These are phyloP conservation scores for Cosmia pyralina DNA, from an alignment of 2,888 invertebrate genomes.

Conservation along the genomic window DNA sequence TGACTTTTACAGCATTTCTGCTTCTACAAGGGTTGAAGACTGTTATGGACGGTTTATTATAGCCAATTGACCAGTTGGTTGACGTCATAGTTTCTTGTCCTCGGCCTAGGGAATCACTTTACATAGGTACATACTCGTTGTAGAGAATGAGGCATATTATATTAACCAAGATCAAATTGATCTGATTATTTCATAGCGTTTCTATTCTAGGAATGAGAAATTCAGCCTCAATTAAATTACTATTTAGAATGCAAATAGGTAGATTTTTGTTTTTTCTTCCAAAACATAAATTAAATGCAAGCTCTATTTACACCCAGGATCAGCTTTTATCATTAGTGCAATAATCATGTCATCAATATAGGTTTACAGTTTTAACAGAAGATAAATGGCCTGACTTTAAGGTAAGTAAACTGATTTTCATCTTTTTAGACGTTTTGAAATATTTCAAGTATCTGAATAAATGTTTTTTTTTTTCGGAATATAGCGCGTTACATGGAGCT, in stretches of 20 bases:
- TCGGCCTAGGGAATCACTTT: slow-evolving; percentile 55
- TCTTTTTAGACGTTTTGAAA: background rate
- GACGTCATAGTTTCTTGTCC: slow-evolving; percentile 57
- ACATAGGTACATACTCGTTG: slow-evolving; percentile 44
- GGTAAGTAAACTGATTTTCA: background rate
- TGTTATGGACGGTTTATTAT: slow-evolving; percentile 23
- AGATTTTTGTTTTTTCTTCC: background rate
- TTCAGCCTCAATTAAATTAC: background rate
- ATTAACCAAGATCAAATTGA: slow-evolving; percentile 53
- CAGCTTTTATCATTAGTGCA: background rate
- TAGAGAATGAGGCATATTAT: slow-evolving; percentile 31
- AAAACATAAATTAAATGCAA: background rate
- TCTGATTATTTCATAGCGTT: slow-evolving; percentile 30
- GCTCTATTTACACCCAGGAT: background rate
- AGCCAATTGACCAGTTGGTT: slow-evolving; percentile 47
- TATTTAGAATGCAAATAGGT: background rate
- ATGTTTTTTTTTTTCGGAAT: background rate
- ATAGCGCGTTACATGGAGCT: background rate
- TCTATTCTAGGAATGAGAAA: background rate
- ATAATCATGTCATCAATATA: slow-evolving; percentile 8
- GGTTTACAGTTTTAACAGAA: background rate
- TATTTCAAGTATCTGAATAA: background rate
- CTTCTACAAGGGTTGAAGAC: slow-evolving; percentile 16
- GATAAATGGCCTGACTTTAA: background rate
- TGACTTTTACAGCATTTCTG: slow-evolving; percentile 23